Base-by-base conservation (phyloP, 30 jellyfish, hydroid and myxozoan genomes). In the Rhopilema esculentum region DNA sequence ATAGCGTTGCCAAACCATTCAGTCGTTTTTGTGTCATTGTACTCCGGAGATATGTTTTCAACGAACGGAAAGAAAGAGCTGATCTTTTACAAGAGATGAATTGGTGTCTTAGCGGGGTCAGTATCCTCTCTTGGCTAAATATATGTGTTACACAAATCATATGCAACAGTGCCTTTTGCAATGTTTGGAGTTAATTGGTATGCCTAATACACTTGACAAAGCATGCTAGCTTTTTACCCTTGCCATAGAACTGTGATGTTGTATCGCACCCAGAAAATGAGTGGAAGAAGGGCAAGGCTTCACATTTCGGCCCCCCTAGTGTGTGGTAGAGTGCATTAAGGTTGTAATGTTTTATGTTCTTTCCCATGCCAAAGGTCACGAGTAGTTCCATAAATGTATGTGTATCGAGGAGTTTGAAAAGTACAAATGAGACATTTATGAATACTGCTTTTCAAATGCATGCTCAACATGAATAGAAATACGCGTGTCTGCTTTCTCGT, bases 401-500 rank as follows among this genome's bases (percentile, higher is more conserved):
- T 63, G 72, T 24, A 17, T 63, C 72, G 29, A 63, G 8, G 72
- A 63, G 72, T 63, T 63, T 63, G 29, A 17, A 63, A 24, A 63
- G 17, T 63, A 63, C 72, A n/a, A 63, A 63, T 63, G 29, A 63
- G 72, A 63, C 72, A 63, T 63, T 63, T 63, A n/a, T 63, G 8
- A 24, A 7, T 4, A 63, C n/a, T 24, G 72, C 29, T 63, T 63
- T n/a, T 63, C 72, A n/a, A 63, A 63, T 63, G 72, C 72, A 17
- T 63, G 72, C 72, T 63, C 8, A 24, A 63, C 18, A 63, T 63
- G 72, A 63, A 63, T 4, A 63, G 17, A 63, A 63, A 63, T 63
- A 63, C 18, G 72, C 72, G n/a, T 63, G 27, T 63, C 72, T 63
- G 27, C 72, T 63, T 51, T 24, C 72, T 63, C n/a, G 72, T 7